Evolutionary conservation across 2,797 vertebrate species (phyloP).

Genomic region (Zenarchopterus dispar): DNA sequence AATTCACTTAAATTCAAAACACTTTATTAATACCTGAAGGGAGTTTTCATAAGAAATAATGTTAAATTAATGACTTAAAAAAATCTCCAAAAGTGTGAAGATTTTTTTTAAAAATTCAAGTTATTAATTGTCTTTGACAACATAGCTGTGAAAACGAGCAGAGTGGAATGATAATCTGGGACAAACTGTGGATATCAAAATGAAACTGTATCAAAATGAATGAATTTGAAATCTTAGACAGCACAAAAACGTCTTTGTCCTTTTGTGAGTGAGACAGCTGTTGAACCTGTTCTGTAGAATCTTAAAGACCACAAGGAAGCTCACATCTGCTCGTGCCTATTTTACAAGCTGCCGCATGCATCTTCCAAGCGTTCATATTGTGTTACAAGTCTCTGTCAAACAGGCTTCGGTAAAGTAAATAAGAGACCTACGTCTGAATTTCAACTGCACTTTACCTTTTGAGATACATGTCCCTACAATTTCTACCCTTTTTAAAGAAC

Average conservation of each 20-base stretch:
- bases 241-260: constrained; percentile 20
- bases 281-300: constrained; percentile 35
- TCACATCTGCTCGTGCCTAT: constrained; percentile 22
- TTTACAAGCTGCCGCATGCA: constrained; percentile 48
- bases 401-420: constrained; percentile 24
- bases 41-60: too few species aligned
- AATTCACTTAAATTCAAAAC: neutral
- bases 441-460: neutral
- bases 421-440: constrained; percentile 12
- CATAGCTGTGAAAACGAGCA: constrained; percentile 29
- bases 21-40: too few species aligned
- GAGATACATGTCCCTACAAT: constrained; percentile 2
- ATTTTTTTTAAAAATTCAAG: too few species aligned
- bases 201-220: constrained; percentile 3
- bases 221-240: constrained; percentile 44
- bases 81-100: too few species aligned
- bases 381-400: constrained; percentile 20
- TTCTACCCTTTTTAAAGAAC: constrained; percentile 16
- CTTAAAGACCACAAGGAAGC: constrained; percentile 19
- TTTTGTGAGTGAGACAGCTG: constrained; percentile 36
- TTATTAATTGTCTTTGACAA: constrained; percentile 20
- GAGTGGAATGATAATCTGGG: constrained; percentile 2
- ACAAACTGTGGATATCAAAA: neutral
- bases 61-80: too few species aligned
- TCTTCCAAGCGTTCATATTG: constrained; percentile 15